Conservation (phyloP, 2,888 invertebrate genomes). For the Ectemnius lituratus region DNA sequence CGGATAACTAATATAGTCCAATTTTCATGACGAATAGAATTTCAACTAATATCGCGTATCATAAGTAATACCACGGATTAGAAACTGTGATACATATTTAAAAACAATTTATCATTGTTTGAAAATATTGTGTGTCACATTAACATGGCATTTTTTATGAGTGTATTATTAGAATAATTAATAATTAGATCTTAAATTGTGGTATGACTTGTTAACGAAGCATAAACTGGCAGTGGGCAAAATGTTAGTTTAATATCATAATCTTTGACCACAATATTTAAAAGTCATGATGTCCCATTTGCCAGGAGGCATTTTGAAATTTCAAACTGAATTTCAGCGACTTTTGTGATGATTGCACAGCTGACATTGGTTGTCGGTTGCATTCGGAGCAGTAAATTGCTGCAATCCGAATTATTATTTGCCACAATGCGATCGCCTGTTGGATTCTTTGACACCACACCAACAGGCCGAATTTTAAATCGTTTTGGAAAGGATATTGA, state of each 20-base stretch:
- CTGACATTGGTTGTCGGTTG: slow-evolving; percentile 73
- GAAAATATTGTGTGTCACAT: not conserved
- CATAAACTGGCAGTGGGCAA: not conserved
- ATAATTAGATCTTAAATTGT: not conserved
- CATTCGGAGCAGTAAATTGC: slow-evolving; percentile 77
- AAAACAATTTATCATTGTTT: no score
- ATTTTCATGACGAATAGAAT: no score
- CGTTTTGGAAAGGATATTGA: slow-evolving; percentile 88
- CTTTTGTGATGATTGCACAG: slow-evolving; percentile 72
- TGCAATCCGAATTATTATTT: slow-evolving; percentile 83
- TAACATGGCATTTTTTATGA: not conserved
- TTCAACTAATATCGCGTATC: no score
- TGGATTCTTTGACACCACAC: slow-evolving; percentile 90
- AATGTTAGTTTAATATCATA: no score
- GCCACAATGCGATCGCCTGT: slow-evolving; percentile 84
- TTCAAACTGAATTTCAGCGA: slow-evolving; percentile 71
- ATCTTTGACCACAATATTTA: no score
- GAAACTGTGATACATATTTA: no score
- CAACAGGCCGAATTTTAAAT: slow-evolving; percentile 88
- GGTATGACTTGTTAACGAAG: not conserved
- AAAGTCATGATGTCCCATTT: not conserved
- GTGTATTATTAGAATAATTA: not conserved
- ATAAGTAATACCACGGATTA: no score
- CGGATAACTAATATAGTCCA: no score
- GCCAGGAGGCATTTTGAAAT: slow-evolving; percentile 14